These are phyloP conservation scores for Melikaiella ostensackeni DNA, from an alignment of 2,888 invertebrate genomes.

Conservation along the genomic window DNA sequence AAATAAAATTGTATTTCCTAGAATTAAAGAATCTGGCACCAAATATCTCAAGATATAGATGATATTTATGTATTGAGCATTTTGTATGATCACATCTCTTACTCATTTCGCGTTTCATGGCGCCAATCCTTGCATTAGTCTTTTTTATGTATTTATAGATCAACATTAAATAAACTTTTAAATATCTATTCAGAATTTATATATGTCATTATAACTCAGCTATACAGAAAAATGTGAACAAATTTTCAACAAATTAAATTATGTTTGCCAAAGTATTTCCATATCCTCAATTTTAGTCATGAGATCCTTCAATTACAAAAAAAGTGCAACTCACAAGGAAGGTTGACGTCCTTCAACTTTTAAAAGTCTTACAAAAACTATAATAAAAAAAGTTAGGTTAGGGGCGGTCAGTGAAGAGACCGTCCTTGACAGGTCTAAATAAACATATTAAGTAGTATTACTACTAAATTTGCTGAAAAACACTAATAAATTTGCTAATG, in stretches of 20 bases:
- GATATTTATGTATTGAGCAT: neutral
- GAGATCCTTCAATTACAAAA: no score
- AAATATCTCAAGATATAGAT: neutral
- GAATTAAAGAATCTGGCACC: neutral
- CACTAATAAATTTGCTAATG: neutral
- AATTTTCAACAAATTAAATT: no score
- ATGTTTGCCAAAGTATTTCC: no score
- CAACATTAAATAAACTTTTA: neutral
- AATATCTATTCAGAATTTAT: neutral
- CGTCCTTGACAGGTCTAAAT: neutral
- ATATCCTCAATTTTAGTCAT: no score
- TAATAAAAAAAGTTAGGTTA: no score
- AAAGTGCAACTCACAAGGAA: no score
- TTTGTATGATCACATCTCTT: conserved; percentile 1
- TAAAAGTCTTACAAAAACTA: no score
- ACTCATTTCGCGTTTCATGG: neutral
- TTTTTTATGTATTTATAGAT: neutral
- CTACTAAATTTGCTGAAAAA: neutral
- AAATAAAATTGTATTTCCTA: neutral
- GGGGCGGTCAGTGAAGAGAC: no score
- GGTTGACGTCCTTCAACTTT: no score
- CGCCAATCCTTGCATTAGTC: neutral
- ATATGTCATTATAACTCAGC: neutral
- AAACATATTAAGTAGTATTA: neutral
- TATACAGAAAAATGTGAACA: no score